Base-by-base conservation (phyloP, 1,140 invertebrate genomes). In the Pseudomyrmex concolor region DNA sequence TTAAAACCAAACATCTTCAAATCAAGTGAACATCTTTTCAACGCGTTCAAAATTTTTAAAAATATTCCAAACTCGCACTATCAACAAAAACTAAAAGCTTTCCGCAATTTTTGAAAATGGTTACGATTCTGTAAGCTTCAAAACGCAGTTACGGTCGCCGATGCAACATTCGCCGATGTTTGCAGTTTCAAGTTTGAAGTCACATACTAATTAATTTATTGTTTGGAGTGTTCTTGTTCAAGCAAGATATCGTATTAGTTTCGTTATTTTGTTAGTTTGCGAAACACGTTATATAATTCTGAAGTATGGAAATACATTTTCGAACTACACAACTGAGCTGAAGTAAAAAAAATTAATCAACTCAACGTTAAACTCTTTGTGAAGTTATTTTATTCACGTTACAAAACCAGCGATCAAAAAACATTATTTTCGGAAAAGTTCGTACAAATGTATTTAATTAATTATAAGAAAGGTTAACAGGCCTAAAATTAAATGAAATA, bases 171-270 rank as follows among this genome's bases (percentile, higher is more conserved):
- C 13, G 13, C 34, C 48, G 12, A 22, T 9, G 34, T 25, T 10
- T 55, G 19, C 62, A 57, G 22, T 66, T 85, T 85, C 68, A 45
- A 62, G 25, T n/a, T 25, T 19, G 13, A 51, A 77, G 54, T 77
- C 71, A 71, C 76, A 74, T 25, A 72, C 60, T 86, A 86, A 86
- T 86, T 86, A 86, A 86, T 83, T 86, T 85, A 81, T 68, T 55
- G 68, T 80, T 71, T 70, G 17, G 51, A 86, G 55, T 85, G 85
- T 82, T 63, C 84, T 74, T 70, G 68, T 86, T 86, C 25, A 86
- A 45, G 34, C 9, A 59, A 34, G 73, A 76, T 50, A 48, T 10
- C 50, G n/a, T 54, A 48, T 70, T 70, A 7, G 45, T 68, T 13
- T 13, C 8, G 34, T 34, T 51, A 54, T 70, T 3, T 7, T 34